Conservation (phyloP, 2,113 vertebrate genomes). For the Dasypus novemcinctus region DNA sequence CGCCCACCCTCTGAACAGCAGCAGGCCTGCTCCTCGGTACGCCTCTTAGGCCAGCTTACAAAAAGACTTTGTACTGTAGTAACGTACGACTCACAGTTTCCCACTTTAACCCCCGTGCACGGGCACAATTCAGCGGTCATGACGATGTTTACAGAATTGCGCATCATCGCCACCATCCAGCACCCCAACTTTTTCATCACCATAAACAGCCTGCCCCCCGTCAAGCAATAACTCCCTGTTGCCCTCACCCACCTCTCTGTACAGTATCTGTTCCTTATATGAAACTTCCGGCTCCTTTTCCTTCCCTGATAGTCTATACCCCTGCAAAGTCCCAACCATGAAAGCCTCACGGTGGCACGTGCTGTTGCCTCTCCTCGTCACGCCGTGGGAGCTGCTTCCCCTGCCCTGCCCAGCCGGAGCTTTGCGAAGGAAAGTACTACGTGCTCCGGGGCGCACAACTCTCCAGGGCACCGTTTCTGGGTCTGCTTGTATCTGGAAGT, state of each 20-base stretch:
- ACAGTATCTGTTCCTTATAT: background rate
- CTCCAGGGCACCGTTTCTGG: background rate
- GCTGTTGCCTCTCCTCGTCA: background rate
- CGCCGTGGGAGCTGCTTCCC: fast-evolving
- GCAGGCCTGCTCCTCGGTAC: background rate
- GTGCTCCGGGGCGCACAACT: fast-evolving
- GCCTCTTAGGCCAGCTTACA: fast-evolving
- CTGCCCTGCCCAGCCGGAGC: background rate
- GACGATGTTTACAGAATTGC: too few species aligned
- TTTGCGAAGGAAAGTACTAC: background rate
- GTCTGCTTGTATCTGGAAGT: background rate
- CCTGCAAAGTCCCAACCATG: background rate
- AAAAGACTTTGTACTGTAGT: too few species aligned
- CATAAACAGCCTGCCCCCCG: too few species aligned
- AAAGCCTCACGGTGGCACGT: background rate
- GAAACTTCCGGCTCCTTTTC: background rate
- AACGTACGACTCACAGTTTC: too few species aligned
- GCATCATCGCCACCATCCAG: too few species aligned
- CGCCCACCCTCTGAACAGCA: too few species aligned
- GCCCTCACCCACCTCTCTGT: too few species aligned
- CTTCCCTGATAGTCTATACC: too few species aligned
- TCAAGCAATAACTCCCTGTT: too few species aligned
- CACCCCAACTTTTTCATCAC: too few species aligned
- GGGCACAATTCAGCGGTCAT: too few species aligned
- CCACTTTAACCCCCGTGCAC: too few species aligned